A percentile compares a stretch with the other conserved stretches of the same genome.
Conservation (phyloP, 2,113 vertebrate genomes). For the Anser cygnoides region DNA sequence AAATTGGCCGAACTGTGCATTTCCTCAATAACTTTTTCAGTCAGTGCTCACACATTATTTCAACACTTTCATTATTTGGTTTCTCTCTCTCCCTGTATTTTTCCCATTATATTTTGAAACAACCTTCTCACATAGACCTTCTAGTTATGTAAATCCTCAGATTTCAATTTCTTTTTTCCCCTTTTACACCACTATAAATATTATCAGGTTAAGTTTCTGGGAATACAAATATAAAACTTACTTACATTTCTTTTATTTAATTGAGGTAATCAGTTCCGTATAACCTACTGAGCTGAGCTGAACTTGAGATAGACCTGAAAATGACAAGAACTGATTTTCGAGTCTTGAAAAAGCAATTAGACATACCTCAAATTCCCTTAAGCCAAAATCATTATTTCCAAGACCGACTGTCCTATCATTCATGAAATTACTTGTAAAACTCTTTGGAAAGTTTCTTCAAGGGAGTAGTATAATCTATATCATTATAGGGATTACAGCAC, state of each 20-base stretch:
- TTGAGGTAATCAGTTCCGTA: not conserved
- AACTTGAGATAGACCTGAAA: not conserved
- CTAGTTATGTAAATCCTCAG: not conserved
- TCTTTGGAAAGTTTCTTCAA: not conserved
- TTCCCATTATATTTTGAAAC: not conserved
- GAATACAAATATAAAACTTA: not conserved
- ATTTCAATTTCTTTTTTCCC: not conserved
- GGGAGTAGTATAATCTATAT: not conserved
- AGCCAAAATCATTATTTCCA: not conserved
- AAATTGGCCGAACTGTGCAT: not conserved
- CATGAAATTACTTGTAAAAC: not conserved
- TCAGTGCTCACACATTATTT: not conserved
- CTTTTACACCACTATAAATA: not conserved
- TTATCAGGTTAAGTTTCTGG: not conserved
- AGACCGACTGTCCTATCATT: not conserved
- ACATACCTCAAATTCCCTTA: not conserved
- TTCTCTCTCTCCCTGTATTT: not conserved
- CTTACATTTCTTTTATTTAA: not conserved
- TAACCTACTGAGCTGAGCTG: not conserved
- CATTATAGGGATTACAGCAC: rapidly evolving
- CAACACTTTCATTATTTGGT: not conserved
- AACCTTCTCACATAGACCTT: not conserved
- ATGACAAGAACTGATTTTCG: not conserved
- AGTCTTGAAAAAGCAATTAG: not conserved
- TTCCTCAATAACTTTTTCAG: not conserved